Conservation (phyloP, 2,797 vertebrate species). For the Darevskia mixta region DNA sequence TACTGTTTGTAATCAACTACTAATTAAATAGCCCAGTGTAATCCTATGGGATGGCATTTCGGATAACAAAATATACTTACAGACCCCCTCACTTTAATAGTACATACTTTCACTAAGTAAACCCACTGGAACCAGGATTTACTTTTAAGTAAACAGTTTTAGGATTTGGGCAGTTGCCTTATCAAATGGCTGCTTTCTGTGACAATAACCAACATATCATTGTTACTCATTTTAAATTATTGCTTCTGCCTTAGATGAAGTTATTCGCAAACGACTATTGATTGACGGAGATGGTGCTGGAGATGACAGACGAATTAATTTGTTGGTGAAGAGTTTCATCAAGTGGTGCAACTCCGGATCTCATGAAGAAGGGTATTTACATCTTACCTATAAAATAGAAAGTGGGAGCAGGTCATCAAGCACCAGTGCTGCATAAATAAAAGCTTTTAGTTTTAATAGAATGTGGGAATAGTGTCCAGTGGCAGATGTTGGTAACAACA, state of each 20-base stretch:
- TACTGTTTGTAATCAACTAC: neutral
- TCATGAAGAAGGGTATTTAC: constrained; percentile 91
- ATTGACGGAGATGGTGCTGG: constrained; percentile 98
- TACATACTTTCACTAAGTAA: neutral
- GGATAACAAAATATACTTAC: neutral
- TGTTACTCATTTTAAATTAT: constrained; percentile 11
- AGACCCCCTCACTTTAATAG: neutral
- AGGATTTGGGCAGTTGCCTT: neutral
- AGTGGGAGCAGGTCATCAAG: constrained; percentile 1
- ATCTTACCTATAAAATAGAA: neutral
- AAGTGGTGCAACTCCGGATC: constrained; percentile 95
- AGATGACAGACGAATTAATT: constrained; percentile 94
- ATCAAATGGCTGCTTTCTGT: neutral
- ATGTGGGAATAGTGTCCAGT: neutral
- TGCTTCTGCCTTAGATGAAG: constrained; percentile 83
- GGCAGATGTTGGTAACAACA: neutral
- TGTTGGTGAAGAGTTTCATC: constrained; percentile 95
- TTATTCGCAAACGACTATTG: constrained; percentile 95
- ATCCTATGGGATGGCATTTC: neutral
- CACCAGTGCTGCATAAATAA: neutral
- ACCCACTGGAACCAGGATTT: neutral
- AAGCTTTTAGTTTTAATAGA: neutral
- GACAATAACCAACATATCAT: neutral
- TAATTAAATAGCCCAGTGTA: neutral
- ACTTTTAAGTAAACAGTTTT: neutral